These are phyloP conservation scores for Pilophorus perplexus DNA, from an alignment of 2,888 invertebrate genomes.

Conservation along the genomic window DNA sequence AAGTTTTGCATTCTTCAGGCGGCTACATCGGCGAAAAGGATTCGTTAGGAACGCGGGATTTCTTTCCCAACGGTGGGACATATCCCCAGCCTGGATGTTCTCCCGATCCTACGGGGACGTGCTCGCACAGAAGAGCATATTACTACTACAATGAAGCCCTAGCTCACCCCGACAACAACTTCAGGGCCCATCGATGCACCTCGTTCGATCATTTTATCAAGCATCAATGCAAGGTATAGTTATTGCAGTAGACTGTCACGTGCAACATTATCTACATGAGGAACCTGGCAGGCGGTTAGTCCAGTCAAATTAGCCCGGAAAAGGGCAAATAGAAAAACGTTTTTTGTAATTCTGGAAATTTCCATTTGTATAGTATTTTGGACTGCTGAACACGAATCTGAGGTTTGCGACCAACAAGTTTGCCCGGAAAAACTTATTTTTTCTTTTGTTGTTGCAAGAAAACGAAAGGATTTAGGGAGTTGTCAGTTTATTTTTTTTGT, in stretches of 20 bases:
- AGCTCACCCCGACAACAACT: slow-evolving; percentile 47
- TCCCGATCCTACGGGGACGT: slow-evolving; percentile 56
- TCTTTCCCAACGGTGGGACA: slow-evolving; percentile 60
- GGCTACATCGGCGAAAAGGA: slow-evolving; percentile 61
- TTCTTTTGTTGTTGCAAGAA: neutral
- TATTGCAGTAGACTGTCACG: too few species aligned
- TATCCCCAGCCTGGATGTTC: slow-evolving; percentile 60
- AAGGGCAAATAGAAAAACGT: too few species aligned
- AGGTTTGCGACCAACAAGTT: too few species aligned
- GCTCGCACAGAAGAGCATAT: slow-evolving; percentile 51
- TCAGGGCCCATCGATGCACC: slow-evolving; percentile 48
- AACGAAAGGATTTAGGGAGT: too few species aligned
- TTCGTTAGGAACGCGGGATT: slow-evolving; percentile 63
- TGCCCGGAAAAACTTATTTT: too few species aligned
- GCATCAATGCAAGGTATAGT: slow-evolving; percentile 36
- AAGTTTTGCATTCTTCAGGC: slow-evolving; percentile 63
- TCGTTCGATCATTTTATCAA: slow-evolving; percentile 18
- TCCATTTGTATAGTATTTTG: too few species aligned
- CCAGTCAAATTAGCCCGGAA: too few species aligned
- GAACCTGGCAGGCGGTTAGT: too few species aligned
- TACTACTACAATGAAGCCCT: slow-evolving; percentile 51
- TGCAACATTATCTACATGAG: too few species aligned
- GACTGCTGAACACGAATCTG: too few species aligned
- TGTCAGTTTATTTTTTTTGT: too few species aligned
- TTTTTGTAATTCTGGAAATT: too few species aligned